phyloP scores from a whole-genome alignment of 2,888 invertebrate species.

The Plutella xylostella region DNA sequence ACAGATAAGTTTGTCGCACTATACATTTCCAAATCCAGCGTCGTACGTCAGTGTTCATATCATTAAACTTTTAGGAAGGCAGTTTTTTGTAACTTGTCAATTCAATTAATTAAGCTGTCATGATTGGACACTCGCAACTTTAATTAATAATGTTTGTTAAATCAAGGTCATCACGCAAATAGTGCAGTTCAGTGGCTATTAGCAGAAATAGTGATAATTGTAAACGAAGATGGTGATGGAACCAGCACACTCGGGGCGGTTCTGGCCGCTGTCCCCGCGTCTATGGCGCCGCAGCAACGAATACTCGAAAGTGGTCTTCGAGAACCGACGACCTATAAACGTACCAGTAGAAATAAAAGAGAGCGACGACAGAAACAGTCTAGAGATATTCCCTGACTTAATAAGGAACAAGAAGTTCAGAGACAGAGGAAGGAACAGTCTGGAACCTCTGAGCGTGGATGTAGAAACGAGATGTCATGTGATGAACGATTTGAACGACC shows the following conservation, averaged over 20 bases:
- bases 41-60: too few relatives aligned
- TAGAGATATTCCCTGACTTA: slow-evolving; percentile 44
- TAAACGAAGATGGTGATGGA: slow-evolving; percentile 59
- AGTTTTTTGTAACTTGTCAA: too few relatives aligned
- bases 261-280: slow-evolving; percentile 60
- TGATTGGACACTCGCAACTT: too few relatives aligned
- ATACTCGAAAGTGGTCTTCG: slow-evolving; percentile 61
- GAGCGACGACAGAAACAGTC: slow-evolving; percentile 18
- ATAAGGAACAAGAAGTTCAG: slow-evolving; percentile 42
- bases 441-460: slow-evolving; percentile 47
- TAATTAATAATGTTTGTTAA: too few relatives aligned
- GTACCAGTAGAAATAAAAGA: slow-evolving; percentile 47
- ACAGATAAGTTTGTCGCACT: too few relatives aligned
- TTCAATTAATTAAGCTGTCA: too few relatives aligned
- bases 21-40: too few relatives aligned
- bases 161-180: too few relatives aligned
- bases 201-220: too few relatives aligned
- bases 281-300: slow-evolving; percentile 61
- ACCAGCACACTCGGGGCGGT: slow-evolving; percentile 47
- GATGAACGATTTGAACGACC: slow-evolving; percentile 20
- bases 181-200: too few relatives aligned
- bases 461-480: slow-evolving; percentile 11
- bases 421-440: slow-evolving; percentile 27
- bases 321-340: slow-evolving; percentile 48
- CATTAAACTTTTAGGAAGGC: too few relatives aligned